These are phyloP conservation scores for Schizaphis graminum DNA, from an alignment of 2,888 invertebrate species.

Conservation along the genomic window DNA sequence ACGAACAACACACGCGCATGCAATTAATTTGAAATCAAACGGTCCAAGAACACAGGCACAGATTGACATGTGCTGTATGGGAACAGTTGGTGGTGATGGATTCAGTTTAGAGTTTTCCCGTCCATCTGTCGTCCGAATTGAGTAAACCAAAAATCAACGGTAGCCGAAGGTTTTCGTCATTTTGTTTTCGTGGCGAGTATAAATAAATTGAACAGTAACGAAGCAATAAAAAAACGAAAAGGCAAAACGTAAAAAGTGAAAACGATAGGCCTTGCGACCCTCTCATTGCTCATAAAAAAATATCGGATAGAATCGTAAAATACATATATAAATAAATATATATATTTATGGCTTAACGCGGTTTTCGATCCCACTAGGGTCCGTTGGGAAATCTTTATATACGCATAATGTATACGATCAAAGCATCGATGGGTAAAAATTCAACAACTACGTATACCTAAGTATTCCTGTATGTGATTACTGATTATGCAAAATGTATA, in stretches of 20 bases:
- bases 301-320: constrained; percentile 54
- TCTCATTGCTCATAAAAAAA: constrained; percentile 54
- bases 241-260: constrained; percentile 49
- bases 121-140: constrained; percentile 22
- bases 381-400: constrained; percentile 59
- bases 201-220: constrained; percentile 61
- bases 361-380: constrained; percentile 36
- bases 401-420: constrained; percentile 38
- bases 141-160: constrained; percentile 1
- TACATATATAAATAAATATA: constrained; percentile 15
- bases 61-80: constrained; percentile 1
- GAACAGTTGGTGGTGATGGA: constrained; percentile 25
- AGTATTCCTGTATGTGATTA: background rate
- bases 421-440: constrained; percentile 40
- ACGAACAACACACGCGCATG: background rate
- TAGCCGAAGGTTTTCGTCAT: constrained; percentile 21
- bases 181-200: constrained; percentile 41
- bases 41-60: background rate
- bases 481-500: background rate
- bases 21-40: constrained; percentile 25
- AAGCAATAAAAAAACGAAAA: constrained; percentile 57
- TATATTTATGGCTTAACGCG: constrained; percentile 35
- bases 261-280: constrained; percentile 49
- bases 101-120: background rate
- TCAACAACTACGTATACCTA: background rate